These are phyloP conservation scores for Eudemis profundana DNA, from an alignment of 2,888 invertebrate genomes.

Conservation along the genomic window DNA sequence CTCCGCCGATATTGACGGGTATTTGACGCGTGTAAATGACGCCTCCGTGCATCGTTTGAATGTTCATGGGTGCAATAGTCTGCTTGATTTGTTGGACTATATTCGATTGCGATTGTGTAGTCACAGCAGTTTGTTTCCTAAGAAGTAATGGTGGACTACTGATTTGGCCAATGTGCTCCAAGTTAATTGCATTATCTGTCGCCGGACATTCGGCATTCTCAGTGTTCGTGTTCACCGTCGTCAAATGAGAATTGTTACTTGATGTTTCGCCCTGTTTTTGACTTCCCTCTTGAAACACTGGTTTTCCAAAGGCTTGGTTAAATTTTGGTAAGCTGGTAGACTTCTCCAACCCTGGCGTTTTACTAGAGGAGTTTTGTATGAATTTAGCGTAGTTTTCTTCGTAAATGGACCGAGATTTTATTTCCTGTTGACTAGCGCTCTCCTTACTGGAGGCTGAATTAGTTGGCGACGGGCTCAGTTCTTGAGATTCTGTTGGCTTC, in stretches of 20 bases:
- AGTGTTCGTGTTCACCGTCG: slow-evolving; percentile 51
- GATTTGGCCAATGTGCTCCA: slow-evolving; percentile 73
- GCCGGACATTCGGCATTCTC: slow-evolving; percentile 66
- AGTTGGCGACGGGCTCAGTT: slow-evolving; percentile 57
- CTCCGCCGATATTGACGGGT: slow-evolving; percentile 85
- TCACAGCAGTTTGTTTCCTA: slow-evolving; percentile 66
- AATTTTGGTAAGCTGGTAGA: slow-evolving; percentile 88
- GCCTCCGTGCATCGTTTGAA: slow-evolving; percentile 87
- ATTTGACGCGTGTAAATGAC: slow-evolving; percentile 91
- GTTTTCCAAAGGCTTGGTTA: slow-evolving; percentile 92
- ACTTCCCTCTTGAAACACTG: slow-evolving; percentile 84
- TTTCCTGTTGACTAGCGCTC: slow-evolving; percentile 66
- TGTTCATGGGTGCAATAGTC: slow-evolving; percentile 82
- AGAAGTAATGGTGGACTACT: slow-evolving; percentile 73
- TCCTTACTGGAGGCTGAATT: slow-evolving; percentile 59
- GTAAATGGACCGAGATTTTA: slow-evolving; percentile 81
- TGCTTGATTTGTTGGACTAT: slow-evolving; percentile 81
- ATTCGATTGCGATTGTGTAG: slow-evolving; percentile 68
- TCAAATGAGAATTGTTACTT: slow-evolving; percentile 59
- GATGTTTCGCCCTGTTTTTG: slow-evolving; percentile 67
- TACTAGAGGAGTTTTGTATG: slow-evolving; percentile 75
- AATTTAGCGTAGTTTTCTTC: slow-evolving; percentile 86
- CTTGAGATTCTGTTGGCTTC: slow-evolving; percentile 65
- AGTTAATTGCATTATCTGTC: slow-evolving; percentile 66
- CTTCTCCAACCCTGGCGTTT: slow-evolving; percentile 70